These are phyloP conservation scores for Trachemys scripta DNA, from an alignment of 2,113 vertebrate species.

Conservation along the genomic window DNA sequence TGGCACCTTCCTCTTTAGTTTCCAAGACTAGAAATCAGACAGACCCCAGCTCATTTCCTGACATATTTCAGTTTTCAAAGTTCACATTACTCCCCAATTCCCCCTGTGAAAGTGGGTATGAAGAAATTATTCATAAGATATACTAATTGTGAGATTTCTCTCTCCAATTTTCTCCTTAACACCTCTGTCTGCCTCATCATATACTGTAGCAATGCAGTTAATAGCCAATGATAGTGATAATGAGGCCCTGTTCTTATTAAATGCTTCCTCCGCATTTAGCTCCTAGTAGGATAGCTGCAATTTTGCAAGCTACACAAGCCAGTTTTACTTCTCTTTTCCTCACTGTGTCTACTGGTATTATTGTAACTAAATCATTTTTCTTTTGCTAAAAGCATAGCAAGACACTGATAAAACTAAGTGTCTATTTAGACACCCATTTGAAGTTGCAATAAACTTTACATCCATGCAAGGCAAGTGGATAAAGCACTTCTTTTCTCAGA, in stretches of 20 bases:
- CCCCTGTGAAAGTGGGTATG: background rate
- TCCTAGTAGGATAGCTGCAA: background rate
- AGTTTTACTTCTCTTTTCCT: slow-evolving; percentile 21
- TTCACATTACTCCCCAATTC: background rate
- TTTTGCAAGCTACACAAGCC: background rate
- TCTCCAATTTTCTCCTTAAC: background rate
- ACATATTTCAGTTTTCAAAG: background rate
- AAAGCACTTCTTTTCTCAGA: slow-evolving; percentile 13
- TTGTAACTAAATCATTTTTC: slow-evolving; percentile 45
- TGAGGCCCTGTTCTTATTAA: background rate
- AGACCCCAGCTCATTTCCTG: background rate
- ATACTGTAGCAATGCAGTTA: background rate
- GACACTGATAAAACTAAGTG: slow-evolving; percentile 65
- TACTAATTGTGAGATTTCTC: background rate
- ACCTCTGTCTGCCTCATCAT: background rate
- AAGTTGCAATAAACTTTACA: slow-evolving; percentile 63
- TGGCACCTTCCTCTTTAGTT: slow-evolving; percentile 31
- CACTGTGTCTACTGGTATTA: slow-evolving; percentile 27
- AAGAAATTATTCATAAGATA: background rate
- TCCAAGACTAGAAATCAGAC: slow-evolving; percentile 6
- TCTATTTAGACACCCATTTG: slow-evolving; percentile 60
- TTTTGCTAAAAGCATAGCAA: slow-evolving; percentile 60
- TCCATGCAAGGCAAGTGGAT: slow-evolving; percentile 9
- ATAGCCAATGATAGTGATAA: background rate
- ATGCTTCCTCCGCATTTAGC: background rate